Percentiles rank a stretch among this genome's conserved stretches.
These are phyloP conservation scores for Sphenodon punctatus DNA, from an alignment of 2,797 vertebrate species.

Conservation along the genomic window DNA sequence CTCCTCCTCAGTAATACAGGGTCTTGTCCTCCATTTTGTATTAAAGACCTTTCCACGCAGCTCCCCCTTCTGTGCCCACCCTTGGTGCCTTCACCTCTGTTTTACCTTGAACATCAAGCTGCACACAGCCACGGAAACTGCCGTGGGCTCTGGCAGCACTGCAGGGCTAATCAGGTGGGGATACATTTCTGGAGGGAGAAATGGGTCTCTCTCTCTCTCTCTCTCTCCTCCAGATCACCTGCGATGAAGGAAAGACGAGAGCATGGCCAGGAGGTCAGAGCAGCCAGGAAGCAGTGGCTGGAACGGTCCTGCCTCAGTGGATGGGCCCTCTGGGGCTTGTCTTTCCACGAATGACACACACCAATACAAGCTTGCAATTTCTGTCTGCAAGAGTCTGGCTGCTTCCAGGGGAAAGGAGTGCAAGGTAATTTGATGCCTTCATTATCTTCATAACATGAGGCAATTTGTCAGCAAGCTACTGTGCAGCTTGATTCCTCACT, in stretches of 20 bases:
- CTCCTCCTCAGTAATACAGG: no score
- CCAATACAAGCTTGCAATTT: slow-evolving; percentile 42
- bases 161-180: neutral
- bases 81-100: neutral
- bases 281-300: neutral
- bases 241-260: neutral
- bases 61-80: neutral
- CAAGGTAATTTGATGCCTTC: slow-evolving; percentile 67
- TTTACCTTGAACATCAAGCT: neutral
- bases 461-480: slow-evolving; percentile 69
- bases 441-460: slow-evolving; percentile 66
- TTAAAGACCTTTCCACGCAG: neutral
- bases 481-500: slow-evolving; percentile 51
- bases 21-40: no score
- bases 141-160: neutral
- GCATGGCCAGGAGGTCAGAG: neutral
- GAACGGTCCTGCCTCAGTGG: slow-evolving; percentile 29
- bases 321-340: slow-evolving; percentile 20
- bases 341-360: slow-evolving; percentile 25
- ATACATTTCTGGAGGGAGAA: neutral
- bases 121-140: neutral
- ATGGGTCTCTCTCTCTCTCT: no score
- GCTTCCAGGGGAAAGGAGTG: slow-evolving; percentile 62
- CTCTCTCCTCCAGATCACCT: neutral
- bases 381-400: slow-evolving; percentile 29